These are phyloP conservation scores for Drosophila robusta DNA, from an alignment of 2,888 invertebrate species.

Conservation along the genomic window DNA sequence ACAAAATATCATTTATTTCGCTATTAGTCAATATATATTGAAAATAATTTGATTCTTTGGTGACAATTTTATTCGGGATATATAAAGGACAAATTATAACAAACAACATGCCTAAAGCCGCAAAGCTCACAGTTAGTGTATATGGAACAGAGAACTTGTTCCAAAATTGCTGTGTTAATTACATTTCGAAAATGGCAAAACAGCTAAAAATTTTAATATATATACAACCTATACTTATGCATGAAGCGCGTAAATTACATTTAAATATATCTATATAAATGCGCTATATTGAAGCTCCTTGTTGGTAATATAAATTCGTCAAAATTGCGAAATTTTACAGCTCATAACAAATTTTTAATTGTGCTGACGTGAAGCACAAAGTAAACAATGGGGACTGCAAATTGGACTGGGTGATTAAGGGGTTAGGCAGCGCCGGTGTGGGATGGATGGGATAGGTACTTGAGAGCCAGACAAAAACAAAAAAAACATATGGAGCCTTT, in stretches of 20 bases:
- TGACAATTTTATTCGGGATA: too few relatives aligned
- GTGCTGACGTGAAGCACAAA: conserved; percentile 55
- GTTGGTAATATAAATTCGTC: conserved; percentile 69
- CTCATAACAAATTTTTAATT: conserved; percentile 74
- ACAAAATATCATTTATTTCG: too few relatives aligned
- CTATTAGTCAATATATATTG: too few relatives aligned
- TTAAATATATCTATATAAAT: conserved; percentile 26
- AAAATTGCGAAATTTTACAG: conserved; percentile 78
- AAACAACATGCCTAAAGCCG: conserved; percentile 1
- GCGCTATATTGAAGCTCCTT: conserved; percentile 25
- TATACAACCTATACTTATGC: not conserved
- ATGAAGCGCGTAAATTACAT: conserved; percentile 19
- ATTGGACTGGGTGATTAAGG: conserved; percentile 4
- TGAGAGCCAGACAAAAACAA: conserved; percentile 5
- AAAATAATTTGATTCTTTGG: too few relatives aligned
- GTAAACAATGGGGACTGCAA: not conserved
- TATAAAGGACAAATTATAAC: not conserved
- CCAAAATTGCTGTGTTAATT: conserved; percentile 43
- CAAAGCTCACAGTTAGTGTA: not conserved
- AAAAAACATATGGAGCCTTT: conserved; percentile 37
- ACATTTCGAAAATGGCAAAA: conserved; percentile 43
- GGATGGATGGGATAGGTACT: not conserved
- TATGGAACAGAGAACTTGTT: conserved; percentile 7
- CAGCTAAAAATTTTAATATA: conserved; percentile 22
- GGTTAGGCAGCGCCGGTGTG: not conserved